These are phyloP conservation scores for Leptobrachium leishanense DNA, from an alignment of 2,113 vertebrate genomes.

Conservation along the genomic window DNA sequence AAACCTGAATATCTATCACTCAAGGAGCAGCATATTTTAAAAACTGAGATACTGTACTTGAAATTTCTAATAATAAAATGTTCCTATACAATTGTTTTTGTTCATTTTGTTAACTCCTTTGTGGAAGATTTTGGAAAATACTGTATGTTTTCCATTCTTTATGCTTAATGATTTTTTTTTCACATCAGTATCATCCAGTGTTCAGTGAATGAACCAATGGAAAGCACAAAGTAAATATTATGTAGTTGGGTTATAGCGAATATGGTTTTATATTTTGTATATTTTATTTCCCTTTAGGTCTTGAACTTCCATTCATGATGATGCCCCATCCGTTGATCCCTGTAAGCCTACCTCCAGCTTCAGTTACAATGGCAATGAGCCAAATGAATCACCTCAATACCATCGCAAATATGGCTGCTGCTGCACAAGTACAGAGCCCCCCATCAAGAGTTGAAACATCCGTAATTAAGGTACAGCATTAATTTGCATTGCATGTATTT, in stretches of 20 bases:
- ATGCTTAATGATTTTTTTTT: no score
- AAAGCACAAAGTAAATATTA: no score
- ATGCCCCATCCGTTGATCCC: constrained; percentile 99
- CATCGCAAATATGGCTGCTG: constrained; percentile 98
- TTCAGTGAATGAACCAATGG: no score
- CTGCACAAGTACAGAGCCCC: constrained; percentile 93
- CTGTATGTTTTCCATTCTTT: no score
- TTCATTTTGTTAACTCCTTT: no score
- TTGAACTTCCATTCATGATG: constrained; percentile 99
- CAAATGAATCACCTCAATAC: constrained; percentile 99
- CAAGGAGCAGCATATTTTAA: no score
- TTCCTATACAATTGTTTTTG: no score
- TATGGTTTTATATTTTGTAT: background rate
- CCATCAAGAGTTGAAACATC: constrained; percentile 96
- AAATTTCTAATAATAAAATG: no score
- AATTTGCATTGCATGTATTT: background rate
- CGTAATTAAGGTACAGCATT: constrained; percentile 90
- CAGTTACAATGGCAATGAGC: constrained; percentile 99
- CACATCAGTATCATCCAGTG: no score
- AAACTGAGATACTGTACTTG: no score
- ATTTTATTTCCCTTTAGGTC: constrained; percentile 67
- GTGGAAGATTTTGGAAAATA: no score
- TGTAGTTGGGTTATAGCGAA: background rate
- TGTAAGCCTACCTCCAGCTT: constrained; percentile 97
- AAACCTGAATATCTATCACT: no score